Evolutionary conservation across 2,113 vertebrate species (phyloP), one percentile per base, ranked within the genome.

Genomic region (Silurus glanis): DNA sequence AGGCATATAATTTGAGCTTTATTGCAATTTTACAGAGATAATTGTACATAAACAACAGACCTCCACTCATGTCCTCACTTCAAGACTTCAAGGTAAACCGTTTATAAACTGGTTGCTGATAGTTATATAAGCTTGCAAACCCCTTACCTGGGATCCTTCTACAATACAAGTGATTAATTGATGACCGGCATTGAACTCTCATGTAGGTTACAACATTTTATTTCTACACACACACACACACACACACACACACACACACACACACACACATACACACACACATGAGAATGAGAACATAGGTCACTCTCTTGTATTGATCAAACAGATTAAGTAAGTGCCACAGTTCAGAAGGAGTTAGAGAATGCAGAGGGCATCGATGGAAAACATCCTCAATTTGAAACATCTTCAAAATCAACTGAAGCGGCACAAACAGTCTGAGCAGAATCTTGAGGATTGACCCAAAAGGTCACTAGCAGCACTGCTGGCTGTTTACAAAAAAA

Each of bases 311-410:
- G 14, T 80, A 83, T 74, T 23, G 74, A 79, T 80, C 28, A 21
- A 55, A 25, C 55, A 72, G 85, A 81, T 21, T 86, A 56, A 82
- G 74, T 82, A 82, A 56, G 53, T 80, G 64, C 56, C 12, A 80
- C 53, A 53, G 86, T 87, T 85, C 72, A 87, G 76, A 84, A 25
- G 17, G 55, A 61, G 55, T 86, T 61, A 23, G 21, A 83, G 74
- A 80, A 80, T 53, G 47, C 47, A 47, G 45, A 85, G 64, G 14
- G 72, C 28, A 79, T n/a, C 8, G n/a, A 69, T 69, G 75, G 64
- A 80, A 83, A 80, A 74, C 55, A 51, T 72, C 56, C 79, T 62
- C 28, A 51, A 72, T 62, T 13, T 61, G 51, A 71, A 55, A 59
- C 28, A 23, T n/a, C n/a, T 59, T 19, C 28, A 7, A 9, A 72